Percentiles rank a stretch among this genome's conserved stretches.
phyloP scores from a whole-genome alignment of 2,797 vertebrate species.

The Botia almorhae region DNA sequence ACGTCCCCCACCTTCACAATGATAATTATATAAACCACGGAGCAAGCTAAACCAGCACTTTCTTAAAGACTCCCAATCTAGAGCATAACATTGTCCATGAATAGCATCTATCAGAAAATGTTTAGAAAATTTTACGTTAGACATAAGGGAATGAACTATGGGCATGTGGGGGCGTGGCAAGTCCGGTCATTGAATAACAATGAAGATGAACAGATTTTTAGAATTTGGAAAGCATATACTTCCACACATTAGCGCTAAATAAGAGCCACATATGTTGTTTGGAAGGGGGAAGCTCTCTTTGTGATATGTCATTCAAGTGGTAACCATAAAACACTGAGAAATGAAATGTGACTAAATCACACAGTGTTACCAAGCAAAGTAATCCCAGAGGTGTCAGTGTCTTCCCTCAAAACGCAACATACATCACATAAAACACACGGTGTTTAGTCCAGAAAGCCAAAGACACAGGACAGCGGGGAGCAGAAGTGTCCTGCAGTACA shows the following conservation, averaged over 20 bases:
- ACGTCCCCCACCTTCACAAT: no score
- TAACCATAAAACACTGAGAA: neutral
- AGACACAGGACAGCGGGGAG: constrained; percentile 3
- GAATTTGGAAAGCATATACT: neutral
- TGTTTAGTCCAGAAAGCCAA: constrained; percentile 27
- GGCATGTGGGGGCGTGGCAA: no score
- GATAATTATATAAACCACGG: constrained; percentile 30
- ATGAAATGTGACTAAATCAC: constrained; percentile 14
- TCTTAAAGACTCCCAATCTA: neutral
- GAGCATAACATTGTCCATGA: constrained; percentile 24
- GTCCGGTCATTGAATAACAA: neutral
- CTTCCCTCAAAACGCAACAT: neutral
- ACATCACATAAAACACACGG: neutral
- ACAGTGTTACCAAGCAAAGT: neutral
- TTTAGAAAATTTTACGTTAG: no score
- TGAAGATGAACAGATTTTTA: neutral
- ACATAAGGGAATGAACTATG: no score
- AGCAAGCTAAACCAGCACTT: constrained; percentile 13
- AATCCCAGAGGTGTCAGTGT: neutral
- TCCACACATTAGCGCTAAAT: neutral
- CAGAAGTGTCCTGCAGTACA: constrained; percentile 12
- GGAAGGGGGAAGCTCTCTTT: neutral
- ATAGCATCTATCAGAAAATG: neutral
- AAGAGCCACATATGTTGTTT: neutral
- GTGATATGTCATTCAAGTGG: neutral